Conservation (phyloP, 2,888 invertebrate genomes). For the Microctonus aethiopoides region DNA sequence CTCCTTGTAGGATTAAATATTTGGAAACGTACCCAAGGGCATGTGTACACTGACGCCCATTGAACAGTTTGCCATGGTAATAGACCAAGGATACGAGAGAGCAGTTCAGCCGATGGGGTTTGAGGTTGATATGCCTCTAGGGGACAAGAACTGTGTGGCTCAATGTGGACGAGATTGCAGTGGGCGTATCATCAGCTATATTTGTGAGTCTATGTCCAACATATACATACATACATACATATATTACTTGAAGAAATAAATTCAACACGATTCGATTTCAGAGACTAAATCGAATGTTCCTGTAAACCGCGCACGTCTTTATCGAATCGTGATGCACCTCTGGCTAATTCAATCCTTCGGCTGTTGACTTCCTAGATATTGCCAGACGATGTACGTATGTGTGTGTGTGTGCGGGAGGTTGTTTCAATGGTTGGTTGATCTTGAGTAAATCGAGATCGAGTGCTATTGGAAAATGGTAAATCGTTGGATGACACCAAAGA, state of each 20-base stretch:
- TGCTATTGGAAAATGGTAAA: background rate
- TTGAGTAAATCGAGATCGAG: background rate
- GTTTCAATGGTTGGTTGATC: background rate
- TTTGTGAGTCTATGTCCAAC: slow-evolving; percentile 1
- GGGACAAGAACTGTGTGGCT: background rate
- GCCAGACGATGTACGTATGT: background rate
- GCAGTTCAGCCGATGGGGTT: slow-evolving; percentile 6
- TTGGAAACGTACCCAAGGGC: background rate
- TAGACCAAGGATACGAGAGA: slow-evolving; percentile 16
- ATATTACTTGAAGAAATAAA: background rate
- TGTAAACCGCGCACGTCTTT: slow-evolving; percentile 22
- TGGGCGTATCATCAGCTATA: slow-evolving; percentile 12
- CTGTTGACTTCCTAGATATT: background rate
- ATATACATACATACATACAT: background rate
- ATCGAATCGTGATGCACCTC: slow-evolving; percentile 6
- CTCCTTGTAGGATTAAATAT: background rate
- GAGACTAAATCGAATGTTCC: slow-evolving; percentile 14
- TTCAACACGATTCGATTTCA: slow-evolving; percentile 25
- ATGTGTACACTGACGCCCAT: slow-evolving; percentile 7
- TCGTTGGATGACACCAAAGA: background rate
- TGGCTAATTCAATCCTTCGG: slow-evolving; percentile 17
- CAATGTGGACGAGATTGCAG: slow-evolving; percentile 21
- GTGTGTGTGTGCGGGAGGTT: background rate
- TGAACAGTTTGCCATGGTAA: slow-evolving; percentile 30
- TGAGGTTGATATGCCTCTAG: slow-evolving; percentile 26